Evolutionary conservation across 2,888 invertebrate genomes (phyloP), one percentile per base, ranked within the genome.

Genomic region (Anaspis maculata): DNA sequence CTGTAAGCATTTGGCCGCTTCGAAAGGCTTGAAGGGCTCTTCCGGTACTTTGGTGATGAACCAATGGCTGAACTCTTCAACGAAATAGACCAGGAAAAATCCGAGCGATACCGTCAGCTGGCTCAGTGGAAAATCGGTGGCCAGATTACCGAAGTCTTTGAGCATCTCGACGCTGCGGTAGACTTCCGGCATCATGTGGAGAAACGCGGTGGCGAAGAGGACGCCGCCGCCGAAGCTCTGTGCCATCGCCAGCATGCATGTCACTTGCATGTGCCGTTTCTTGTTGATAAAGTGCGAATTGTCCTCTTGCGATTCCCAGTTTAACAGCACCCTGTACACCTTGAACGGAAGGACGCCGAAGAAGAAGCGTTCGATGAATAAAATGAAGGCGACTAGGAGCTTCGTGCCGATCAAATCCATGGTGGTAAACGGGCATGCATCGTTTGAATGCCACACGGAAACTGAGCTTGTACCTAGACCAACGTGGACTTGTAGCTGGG

Each of bases 131-230:
- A 63, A 66, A 3, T 57, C 49, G 1, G 51, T 52, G 22, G 41
- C 41, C 3, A 61, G 31, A 19, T 54, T 48, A 7, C 56, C 59
- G 26, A 48, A 47, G 27, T 48, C 45, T 34, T 59, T 61, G n/a
- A 66, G 43, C 15, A 54, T 51, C 25, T 63, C 58, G 34, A 70
- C 56, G 5, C 66, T 62, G 27, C 64, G 62, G 33, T 68, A 61
- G 2, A 71, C 70, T 52, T 73, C 73, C 2, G 72, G 70, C 48
- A 73, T 67, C 67, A 74, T 69, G 49, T 74, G 73, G n/a, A 72
- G 57, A 45, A 74, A 72, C 38, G 71, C 71, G 2, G 73, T 73
- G 15, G 73, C 71, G 32, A 74, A 63, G n/a, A 74, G 56, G 2
- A 73, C 71, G 5, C 74, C 74, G 5, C 73, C 73, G 12, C 73